These are phyloP conservation scores for Gymnocypris eckloni DNA, from an alignment of 2,797 vertebrate species.

Conservation along the genomic window DNA sequence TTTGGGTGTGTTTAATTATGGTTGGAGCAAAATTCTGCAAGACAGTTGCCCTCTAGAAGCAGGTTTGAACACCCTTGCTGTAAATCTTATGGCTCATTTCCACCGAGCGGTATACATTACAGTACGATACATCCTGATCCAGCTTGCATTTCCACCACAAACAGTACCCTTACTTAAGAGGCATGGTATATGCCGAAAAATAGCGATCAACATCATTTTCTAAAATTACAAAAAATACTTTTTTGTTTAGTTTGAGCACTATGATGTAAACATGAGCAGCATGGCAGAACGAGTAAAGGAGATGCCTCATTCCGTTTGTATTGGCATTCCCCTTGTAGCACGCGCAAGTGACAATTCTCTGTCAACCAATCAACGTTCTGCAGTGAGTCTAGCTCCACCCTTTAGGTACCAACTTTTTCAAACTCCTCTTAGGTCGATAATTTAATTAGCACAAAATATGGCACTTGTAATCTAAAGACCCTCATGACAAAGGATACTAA, in stretches of 20 bases:
- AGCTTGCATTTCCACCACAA: neutral
- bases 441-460: neutral
- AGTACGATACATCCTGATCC: too few relatives aligned
- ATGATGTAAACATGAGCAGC: neutral
- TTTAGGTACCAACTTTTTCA: too few relatives aligned
- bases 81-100: too few relatives aligned
- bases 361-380: too few relatives aligned
- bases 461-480: neutral
- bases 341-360: too few relatives aligned
- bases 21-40: neutral
- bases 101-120: too few relatives aligned
- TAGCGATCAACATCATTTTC: neutral
- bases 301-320: too few relatives aligned
- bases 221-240: neutral
- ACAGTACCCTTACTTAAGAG: neutral
- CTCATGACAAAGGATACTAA: neutral
- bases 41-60: neutral
- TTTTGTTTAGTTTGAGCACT: too few relatives aligned
- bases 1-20: neutral
- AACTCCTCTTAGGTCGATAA: too few relatives aligned
- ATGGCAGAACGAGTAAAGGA: neutral
- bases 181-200: neutral
- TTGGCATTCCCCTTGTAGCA: too few relatives aligned
- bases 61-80: too few relatives aligned
- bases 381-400: too few relatives aligned